Evolutionary conservation across 2,888 invertebrate species (phyloP).

Genomic region (Ectemnius cavifrons): DNA sequence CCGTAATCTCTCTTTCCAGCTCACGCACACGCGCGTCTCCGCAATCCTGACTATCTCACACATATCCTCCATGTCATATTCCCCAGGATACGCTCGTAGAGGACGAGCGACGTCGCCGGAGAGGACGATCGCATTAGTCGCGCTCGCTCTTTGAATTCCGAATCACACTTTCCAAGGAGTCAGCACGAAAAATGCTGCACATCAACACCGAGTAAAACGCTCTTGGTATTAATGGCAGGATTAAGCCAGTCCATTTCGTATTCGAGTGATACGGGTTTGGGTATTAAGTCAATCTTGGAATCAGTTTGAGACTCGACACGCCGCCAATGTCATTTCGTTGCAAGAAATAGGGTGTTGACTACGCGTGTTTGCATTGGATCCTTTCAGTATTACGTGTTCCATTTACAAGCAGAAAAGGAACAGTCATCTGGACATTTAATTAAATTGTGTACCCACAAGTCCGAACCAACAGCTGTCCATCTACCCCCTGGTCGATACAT

Average conservation of each 20-base stretch:
- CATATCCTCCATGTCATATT: constrained; percentile 8
- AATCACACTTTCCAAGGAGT: constrained; percentile 18
- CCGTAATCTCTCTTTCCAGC: constrained; percentile 54
- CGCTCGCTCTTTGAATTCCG: constrained; percentile 49
- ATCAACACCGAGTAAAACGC: not conserved
- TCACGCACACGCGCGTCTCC: constrained; percentile 35
- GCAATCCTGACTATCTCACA: constrained; percentile 42
- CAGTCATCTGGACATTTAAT: constrained; percentile 24
- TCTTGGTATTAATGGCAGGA: constrained; percentile 39
- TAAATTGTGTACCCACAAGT: constrained; percentile 11
- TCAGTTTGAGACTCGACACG: not conserved
- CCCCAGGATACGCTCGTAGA: constrained; percentile 24
- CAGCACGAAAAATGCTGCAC: constrained; percentile 27
- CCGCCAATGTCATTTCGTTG: too few species aligned
- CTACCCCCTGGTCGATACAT: not conserved
- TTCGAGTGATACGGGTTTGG: constrained; percentile 8
- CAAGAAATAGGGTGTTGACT: too few species aligned
- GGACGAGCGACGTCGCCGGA: constrained; percentile 20
- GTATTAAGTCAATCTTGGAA: not conserved
- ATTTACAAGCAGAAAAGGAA: constrained; percentile 2
- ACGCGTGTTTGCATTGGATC: too few species aligned
- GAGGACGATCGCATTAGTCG: constrained; percentile 58
- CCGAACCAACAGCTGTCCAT: not conserved
- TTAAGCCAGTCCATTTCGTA: constrained; percentile 22
- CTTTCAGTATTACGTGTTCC: not conserved